These are phyloP conservation scores for Eupithecia dodoneata DNA, from an alignment of 2,888 invertebrate species.

Conservation along the genomic window DNA sequence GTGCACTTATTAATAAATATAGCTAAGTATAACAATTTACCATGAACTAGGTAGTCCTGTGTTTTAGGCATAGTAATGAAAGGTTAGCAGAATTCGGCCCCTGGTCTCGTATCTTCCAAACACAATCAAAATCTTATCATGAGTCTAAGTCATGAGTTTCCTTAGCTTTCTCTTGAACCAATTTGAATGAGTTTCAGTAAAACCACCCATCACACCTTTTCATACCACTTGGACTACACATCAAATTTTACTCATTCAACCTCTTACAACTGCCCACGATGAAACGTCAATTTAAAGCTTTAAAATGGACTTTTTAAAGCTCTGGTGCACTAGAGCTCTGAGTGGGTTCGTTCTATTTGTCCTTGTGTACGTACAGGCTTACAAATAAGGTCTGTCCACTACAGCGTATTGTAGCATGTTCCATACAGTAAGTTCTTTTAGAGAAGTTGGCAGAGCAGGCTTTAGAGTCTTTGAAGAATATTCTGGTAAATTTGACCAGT, in stretches of 20 bases:
- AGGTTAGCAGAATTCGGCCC: no score
- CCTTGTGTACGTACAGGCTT: conserved; percentile 14
- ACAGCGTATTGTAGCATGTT: not conserved
- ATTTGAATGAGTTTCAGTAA: no score
- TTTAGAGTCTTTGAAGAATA: not conserved
- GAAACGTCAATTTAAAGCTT: conserved; percentile 73
- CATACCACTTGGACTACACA: conserved; percentile 52
- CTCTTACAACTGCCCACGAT: conserved; percentile 75
- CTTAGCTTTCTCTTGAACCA: no score
- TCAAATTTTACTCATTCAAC: conserved; percentile 74
- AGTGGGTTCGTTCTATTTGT: conserved; percentile 52
- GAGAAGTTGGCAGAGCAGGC: not conserved
- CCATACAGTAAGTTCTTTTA: not conserved
- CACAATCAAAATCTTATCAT: no score
- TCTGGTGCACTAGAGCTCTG: conserved; percentile 54
- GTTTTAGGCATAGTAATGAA: no score
- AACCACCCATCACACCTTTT: no score
- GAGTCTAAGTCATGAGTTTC: no score
- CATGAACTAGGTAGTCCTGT: no score
- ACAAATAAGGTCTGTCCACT: not conserved
- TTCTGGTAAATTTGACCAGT: no score
- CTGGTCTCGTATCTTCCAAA: no score
- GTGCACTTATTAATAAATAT: no score
- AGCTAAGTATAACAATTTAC: no score
- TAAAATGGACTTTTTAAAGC: conserved; percentile 69